These are phyloP conservation scores for Musca domestica DNA, from an alignment of 1,140 invertebrate species.

Conservation along the genomic window DNA sequence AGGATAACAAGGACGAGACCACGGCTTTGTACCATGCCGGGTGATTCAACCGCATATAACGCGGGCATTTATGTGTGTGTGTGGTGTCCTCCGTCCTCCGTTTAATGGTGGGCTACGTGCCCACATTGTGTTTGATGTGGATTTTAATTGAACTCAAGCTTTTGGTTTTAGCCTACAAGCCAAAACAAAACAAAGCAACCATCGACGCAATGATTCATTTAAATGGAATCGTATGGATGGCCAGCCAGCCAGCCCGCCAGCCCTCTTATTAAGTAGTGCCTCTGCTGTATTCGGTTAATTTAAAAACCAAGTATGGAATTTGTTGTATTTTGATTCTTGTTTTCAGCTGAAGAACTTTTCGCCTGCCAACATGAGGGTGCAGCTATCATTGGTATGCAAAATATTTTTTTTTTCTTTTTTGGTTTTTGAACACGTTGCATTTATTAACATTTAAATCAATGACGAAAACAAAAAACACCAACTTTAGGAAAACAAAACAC, in stretches of 20 bases:
- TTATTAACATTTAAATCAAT: too few species aligned
- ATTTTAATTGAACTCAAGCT: conserved; percentile 55
- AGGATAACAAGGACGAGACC: too few species aligned
- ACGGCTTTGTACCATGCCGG: not conserved
- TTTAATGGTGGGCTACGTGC: conserved; percentile 39
- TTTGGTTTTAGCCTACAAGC: conserved; percentile 26
- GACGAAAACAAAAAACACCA: not conserved
- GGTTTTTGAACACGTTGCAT: not conserved
- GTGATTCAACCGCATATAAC: conserved; percentile 12
- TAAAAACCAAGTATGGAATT: not conserved
- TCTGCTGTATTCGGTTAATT: conserved; percentile 15
- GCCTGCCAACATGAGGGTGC: not conserved
- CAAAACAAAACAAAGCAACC: conserved; percentile 20
- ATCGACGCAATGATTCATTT: not conserved
- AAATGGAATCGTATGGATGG: not conserved
- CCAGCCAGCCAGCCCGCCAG: not conserved
- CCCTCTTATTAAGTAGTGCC: conserved; percentile 4
- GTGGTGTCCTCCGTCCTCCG: not conserved
- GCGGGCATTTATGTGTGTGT: not conserved
- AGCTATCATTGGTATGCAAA: conserved; percentile 6
- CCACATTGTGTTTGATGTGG: conserved; percentile 53
- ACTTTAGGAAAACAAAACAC: not conserved
- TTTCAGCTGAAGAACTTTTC: too few species aligned
- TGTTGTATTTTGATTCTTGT: too few species aligned
- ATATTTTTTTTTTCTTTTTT: not conserved